Evolutionary conservation across 2,113 vertebrate genomes (phyloP).

Genomic region (Mormoops blainvillei): DNA sequence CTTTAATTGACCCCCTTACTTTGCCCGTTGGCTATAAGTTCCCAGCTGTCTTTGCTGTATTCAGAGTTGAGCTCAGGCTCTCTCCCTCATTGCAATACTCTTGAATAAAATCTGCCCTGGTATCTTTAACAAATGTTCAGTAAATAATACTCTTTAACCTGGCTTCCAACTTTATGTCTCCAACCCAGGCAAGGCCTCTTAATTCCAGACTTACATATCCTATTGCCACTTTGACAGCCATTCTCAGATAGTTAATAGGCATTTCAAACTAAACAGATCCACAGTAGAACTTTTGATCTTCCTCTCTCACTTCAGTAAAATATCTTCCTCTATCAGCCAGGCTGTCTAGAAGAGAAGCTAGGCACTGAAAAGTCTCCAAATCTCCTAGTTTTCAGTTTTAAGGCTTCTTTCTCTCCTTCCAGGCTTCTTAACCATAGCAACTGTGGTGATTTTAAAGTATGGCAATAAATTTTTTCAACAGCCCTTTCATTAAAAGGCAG

Average conservation of each 20-base stretch:
- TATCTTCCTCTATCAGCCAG: background rate
- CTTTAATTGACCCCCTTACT: background rate
- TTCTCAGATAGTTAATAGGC: background rate
- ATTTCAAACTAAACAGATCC: background rate
- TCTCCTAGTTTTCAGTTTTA: background rate
- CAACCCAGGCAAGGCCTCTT: background rate
- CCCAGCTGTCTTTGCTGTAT: background rate
- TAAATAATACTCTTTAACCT: background rate
- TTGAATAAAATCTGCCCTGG: background rate
- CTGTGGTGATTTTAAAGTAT: background rate
- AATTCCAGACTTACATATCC: background rate
- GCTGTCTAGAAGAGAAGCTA: background rate
- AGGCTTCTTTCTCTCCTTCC: background rate
- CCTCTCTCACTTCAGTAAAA: background rate
- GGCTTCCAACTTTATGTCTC: background rate
- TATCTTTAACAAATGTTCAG: background rate
- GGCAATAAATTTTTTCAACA: background rate
- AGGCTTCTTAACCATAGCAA: background rate
- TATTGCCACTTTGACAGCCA: background rate
- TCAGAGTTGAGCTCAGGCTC: background rate
- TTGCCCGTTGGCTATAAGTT: background rate
- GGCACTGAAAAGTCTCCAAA: background rate
- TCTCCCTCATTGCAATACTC: background rate
- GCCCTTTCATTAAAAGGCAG: background rate
- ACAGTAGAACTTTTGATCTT: background rate